These are phyloP conservation scores for Spicauda simplicius DNA, from an alignment of 2,888 invertebrate genomes.

Conservation along the genomic window DNA sequence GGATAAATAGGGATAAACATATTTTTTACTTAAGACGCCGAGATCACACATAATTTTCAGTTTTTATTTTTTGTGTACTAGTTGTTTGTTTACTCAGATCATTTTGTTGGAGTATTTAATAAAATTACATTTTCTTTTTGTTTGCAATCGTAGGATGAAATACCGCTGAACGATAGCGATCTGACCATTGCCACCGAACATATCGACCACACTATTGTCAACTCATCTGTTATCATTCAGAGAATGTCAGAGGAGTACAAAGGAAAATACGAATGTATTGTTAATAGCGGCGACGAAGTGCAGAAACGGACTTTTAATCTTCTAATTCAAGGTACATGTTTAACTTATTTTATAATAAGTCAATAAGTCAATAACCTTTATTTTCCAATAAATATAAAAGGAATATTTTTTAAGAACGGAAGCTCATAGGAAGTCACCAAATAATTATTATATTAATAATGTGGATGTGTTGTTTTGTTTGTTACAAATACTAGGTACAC, in stretches of 20 bases:
- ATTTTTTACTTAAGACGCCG: too few species aligned
- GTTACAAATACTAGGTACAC: too few species aligned
- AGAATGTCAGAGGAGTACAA: conserved; percentile 53
- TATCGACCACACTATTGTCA: conserved; percentile 54
- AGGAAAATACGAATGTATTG: conserved; percentile 63
- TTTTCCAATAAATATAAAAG: conserved; percentile 66
- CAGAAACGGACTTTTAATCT: conserved; percentile 51
- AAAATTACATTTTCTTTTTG: neutral
- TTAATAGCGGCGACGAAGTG: conserved; percentile 44
- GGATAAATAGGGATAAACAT: too few species aligned
- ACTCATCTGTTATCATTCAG: conserved; percentile 59
- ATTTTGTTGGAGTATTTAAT: too few species aligned
- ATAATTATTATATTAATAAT: conserved; percentile 24
- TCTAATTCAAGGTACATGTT: conserved; percentile 54
- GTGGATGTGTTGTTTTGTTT: conserved; percentile 50
- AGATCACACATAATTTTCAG: too few species aligned
- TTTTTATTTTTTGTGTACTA: too few species aligned
- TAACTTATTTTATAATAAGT: too few species aligned
- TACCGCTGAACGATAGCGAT: conserved; percentile 44
- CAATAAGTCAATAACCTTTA: conserved; percentile 55
- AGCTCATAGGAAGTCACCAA: conserved; percentile 54
- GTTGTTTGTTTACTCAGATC: too few species aligned
- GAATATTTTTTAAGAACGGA: conserved; percentile 53
- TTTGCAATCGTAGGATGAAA: conserved; percentile 48
- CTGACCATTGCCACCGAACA: conserved; percentile 46